Evolutionary conservation across 2,888 invertebrate species (phyloP), one percentile per base, ranked within the genome.

Genomic region (Erebia palarica): DNA sequence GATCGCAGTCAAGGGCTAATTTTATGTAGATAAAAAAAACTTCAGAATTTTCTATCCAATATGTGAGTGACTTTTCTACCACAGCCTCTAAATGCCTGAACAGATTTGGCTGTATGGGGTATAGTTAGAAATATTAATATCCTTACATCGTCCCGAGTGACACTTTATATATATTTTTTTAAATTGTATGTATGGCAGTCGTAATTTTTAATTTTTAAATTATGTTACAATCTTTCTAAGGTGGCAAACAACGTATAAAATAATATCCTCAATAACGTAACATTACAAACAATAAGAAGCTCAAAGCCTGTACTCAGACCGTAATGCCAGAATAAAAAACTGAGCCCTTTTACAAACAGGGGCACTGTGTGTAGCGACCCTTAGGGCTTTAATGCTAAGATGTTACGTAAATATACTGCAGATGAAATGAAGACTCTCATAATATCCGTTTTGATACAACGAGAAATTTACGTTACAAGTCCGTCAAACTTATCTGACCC

Each of bases 271-370:
- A 27, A 58, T 13, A 21, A 57, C 1, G 18, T 61, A 21, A 63
- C 49, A 18, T 13, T 49, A 49, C 18, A 36, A 42, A 47, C 47
- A 63, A 63, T 21, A 49, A 63, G 47, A 49, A 63, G 5, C 61
- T 61, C 7, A 47, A 47, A 61, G 47, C 63, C 13, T 14, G 7
- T 14, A 42, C 11, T 42, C n/a, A 60, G 49, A 14, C 16, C 61
- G 9, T 47, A 49, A 63, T 47, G 21, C 18, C 63, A 49, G 49
- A 63, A 63, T 49, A 63, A 49, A 14, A 47, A 49, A 18, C 14
- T 14, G 7, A 63, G 47, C 63, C 21, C 14, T 63, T 49, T 9
- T 5, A 63, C 63, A 63, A 63, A 63, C 63, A 63, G 47, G 60
- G 60, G 60, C 16, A n/a, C 58, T 36, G 36, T 61, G 44, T 55